A percentile compares a stretch with the other conserved stretches of the same genome.
Conservation (phyloP, 2,113 vertebrate species). For the Crocuta crocuta region DNA sequence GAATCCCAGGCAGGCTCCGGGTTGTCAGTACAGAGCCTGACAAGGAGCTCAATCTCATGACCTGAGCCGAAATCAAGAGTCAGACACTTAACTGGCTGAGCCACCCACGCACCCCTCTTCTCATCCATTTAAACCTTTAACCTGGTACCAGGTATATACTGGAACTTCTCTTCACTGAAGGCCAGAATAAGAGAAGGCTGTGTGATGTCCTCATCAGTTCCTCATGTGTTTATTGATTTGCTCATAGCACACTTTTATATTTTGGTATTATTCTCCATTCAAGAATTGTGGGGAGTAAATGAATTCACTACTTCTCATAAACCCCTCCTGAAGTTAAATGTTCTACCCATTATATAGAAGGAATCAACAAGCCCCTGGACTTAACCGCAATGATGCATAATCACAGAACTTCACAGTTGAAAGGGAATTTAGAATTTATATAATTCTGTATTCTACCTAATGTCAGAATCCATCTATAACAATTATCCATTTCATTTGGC, state of each 20-base stretch:
- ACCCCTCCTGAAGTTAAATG: not conserved
- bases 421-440: slow-evolving; percentile 1
- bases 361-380: not conserved
- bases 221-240: not conserved
- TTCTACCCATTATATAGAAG: not conserved
- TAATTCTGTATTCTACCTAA: not conserved
- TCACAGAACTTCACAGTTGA: not conserved
- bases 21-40: too few species aligned
- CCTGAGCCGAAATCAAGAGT: too few species aligned
- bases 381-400: not conserved
- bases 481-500: not conserved
- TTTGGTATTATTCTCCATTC: not conserved
- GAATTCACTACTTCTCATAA: not conserved
- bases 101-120: not conserved
- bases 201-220: not conserved
- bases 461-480: not conserved
- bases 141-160: not conserved
- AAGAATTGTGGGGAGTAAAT: not conserved
- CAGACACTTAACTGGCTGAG: too few species aligned
- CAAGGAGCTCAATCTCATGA: too few species aligned
- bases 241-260: not conserved
- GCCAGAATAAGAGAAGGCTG: not conserved
- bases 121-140: not conserved
- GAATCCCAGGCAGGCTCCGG: too few species aligned
- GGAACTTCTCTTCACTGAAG: not conserved